phyloP scores from a whole-genome alignment of 1,140 invertebrate genomes.

The Leptinotarsa defecta region DNA sequence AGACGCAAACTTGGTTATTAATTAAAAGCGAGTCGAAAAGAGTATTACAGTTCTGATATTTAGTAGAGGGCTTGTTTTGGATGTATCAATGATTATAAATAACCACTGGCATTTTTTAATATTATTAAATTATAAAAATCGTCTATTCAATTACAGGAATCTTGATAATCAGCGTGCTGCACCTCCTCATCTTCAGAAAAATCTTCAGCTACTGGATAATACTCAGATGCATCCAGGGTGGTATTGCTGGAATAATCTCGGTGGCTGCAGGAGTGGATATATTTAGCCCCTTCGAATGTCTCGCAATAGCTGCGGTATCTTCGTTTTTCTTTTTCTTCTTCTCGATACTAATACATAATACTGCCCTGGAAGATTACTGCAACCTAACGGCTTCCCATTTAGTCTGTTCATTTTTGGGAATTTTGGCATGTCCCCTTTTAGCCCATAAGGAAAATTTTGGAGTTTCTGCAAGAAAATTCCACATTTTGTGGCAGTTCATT shows the following conservation, averaged over 20 bases:
- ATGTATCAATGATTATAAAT: no score
- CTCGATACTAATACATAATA: conserved; percentile 35
- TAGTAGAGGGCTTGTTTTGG: no score
- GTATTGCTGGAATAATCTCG: conserved; percentile 39
- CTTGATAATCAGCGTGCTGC: conserved; percentile 32
- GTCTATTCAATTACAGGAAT: conserved; percentile 21
- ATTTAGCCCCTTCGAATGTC: conserved; percentile 32
- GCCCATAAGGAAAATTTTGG: conserved; percentile 31
- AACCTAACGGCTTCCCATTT: conserved; percentile 43
- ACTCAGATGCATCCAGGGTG: conserved; percentile 42
- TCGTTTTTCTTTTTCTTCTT: conserved; percentile 35
- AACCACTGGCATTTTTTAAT: no score
- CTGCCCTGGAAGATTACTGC: conserved; percentile 45
- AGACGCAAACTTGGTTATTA: no score
- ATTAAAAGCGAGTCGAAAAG: no score
- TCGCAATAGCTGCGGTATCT: conserved; percentile 34
- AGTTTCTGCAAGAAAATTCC: conserved; percentile 8
- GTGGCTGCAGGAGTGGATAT: conserved; percentile 39
- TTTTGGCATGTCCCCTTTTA: conserved; percentile 28
- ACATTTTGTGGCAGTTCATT: conserved; percentile 39
- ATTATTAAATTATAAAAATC: no score
- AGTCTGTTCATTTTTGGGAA: conserved; percentile 36
- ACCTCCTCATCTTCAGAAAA: conserved; percentile 37
- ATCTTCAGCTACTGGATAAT: conserved; percentile 43
- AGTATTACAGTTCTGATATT: no score